phyloP scores from a whole-genome alignment of 2,113 vertebrate genomes.

The Gasterosteus nipponicus region DNA sequence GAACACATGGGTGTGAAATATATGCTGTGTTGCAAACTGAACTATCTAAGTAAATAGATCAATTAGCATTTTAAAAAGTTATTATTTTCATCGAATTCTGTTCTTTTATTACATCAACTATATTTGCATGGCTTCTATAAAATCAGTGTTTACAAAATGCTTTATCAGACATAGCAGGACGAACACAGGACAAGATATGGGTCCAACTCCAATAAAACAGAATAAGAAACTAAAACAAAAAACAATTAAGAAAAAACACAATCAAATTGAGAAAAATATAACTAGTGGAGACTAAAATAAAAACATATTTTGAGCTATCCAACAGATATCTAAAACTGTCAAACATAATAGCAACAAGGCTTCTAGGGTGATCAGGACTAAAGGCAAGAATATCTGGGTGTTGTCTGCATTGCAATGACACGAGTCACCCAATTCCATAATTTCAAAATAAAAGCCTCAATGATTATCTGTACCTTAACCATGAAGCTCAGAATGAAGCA shows the following conservation, averaged over 20 bases:
- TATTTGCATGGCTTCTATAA: neutral
- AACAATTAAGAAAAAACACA: neutral
- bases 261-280: no score
- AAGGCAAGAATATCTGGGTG: neutral
- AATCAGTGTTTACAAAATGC: neutral
- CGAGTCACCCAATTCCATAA: no score
- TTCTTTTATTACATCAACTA: neutral
- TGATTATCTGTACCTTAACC: no score
- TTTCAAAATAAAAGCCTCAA: no score
- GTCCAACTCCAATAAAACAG: no score
- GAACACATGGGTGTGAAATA: slow-evolving; percentile 37
- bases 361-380: neutral
- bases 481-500: no score
- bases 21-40: neutral
- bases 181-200: neutral
- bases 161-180: neutral
- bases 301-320: no score
- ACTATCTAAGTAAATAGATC: neutral
- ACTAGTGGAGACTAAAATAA: no score
- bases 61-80: neutral
- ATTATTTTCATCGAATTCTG: neutral
- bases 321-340: neutral
- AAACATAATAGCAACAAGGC: neutral
- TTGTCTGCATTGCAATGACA: neutral
- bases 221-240: neutral